Percentiles rank a stretch among this genome's conserved stretches.
phyloP scores from a whole-genome alignment of 2,113 vertebrate species.

The Pluvianellus socialis region DNA sequence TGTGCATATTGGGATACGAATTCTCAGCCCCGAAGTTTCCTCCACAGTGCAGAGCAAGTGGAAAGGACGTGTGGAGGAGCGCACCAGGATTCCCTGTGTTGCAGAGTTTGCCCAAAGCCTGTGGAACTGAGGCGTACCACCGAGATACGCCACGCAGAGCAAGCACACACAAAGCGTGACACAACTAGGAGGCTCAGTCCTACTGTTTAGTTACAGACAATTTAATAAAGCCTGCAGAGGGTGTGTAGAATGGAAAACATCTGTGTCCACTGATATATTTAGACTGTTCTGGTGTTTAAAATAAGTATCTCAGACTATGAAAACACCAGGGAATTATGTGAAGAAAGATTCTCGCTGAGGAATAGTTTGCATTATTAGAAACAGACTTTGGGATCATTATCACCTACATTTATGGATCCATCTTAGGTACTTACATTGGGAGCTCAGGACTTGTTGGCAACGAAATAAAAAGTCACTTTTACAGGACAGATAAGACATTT shows the following conservation, averaged over 20 bases:
- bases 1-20: neutral
- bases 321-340: neutral
- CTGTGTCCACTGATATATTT: neutral
- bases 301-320: neutral
- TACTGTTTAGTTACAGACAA: neutral
- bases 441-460: neutral
- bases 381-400: neutral
- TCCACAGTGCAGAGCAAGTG: neutral
- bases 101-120: neutral
- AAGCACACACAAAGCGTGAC: neutral
- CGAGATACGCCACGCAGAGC: neutral
- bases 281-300: constrained; percentile 8
- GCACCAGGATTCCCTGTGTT: neutral
- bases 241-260: neutral
- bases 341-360: neutral
- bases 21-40: neutral
- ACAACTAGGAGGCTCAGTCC: neutral
- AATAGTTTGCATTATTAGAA: neutral
- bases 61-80: neutral
- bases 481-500: neutral
- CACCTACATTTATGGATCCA: neutral
- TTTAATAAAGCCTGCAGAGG: neutral
- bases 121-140: neutral
- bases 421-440: neutral
- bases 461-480: neutral